Base-by-base conservation (phyloP, 2,113 vertebrate genomes). In the Nycticorax nycticorax region DNA sequence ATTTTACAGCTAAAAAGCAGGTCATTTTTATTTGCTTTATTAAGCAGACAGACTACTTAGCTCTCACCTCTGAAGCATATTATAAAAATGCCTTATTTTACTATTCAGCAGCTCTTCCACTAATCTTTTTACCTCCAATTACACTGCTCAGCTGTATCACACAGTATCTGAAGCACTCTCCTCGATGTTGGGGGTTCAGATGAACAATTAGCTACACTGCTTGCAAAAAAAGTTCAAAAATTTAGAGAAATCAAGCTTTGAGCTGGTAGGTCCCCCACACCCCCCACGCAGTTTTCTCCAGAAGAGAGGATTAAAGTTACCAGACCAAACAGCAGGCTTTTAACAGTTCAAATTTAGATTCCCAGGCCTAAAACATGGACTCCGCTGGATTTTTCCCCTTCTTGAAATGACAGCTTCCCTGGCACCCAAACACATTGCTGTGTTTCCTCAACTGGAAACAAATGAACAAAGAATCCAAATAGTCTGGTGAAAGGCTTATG, bases 381-480 rank as follows among this genome's bases (percentile, higher is more conserved):
- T 77, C 86, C 23, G 50, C 55, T 89, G 83, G 62, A 92, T 89
- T 92, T 47, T 72, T 67, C 35, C 27, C 30, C 30, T 84, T 81
- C 64, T 67, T 95, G 80, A 91, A 89, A 68, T 33, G 83, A 86
- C 83, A 86, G 73, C 52, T 91, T 96, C 64, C 68, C 64, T 92
- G 94, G 89, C 93, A 89, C 43, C 52, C 68, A 55, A 74, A 95
- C 72, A 84, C 86, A 91, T 12, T 63, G 63, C 91, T 91, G 52
- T 43, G 80, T 87, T 93, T 89, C 60, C 68, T 97, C 91, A 93
- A 89, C 83, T 92, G 80, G 93, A 93, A 96, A 93, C 91, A 92
- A 93, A 80, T 48, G 83, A 88, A 67, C 47, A 59, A 96, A 92
- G 67, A 96, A 93, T 84, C 56, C 84, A 95, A 92, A 47, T 71